Base-by-base conservation (phyloP, 1,140 invertebrate genomes). In the Thaumatotibia leucotreta region DNA sequence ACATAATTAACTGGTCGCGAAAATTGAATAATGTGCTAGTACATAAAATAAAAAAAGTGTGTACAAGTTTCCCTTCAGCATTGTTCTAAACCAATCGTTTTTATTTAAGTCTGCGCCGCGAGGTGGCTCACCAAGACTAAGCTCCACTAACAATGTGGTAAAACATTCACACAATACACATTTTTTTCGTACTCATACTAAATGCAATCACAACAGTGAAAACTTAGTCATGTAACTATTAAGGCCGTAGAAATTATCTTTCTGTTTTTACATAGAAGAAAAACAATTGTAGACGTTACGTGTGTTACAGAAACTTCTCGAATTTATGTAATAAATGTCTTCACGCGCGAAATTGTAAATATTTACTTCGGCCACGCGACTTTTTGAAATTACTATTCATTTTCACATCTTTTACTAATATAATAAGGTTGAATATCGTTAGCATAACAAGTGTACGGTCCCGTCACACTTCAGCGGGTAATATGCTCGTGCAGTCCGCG, bases 401-500 rank as follows among this genome's bases (percentile, higher is more conserved):
- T 58, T 31, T 58, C n/a, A 14, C 2, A 58, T 14, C 4, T 27
- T n/a, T 1, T 27, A 4, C n/a, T 29, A 27, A 29, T 11, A 29
- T 8, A 27, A 27, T 58, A 58, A 14, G 24, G 52, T 31, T 31
- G 52, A 58, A 58, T 58, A 1, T 24, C 8, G 52, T 4, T 14
- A 0, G 24, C 8, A 5, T 2, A 45, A 45, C 14, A 6, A 1
- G 14, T 6, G 0, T 4, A 45, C 9, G 39, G 39, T 8, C 9
- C 4, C 39, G 39, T 45, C 39, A 45, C 39, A 45, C 39, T 45
- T 45, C 39, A 45, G 39, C 39, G 39, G 64, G 67, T 20, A 64
- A 65, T 31, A 69, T 70, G 64, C 69, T 70, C 14, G 61, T 65
- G 22, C 45, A 68, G 66, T 64, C 61, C 70, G 68, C 71, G 66